phyloP scores from a whole-genome alignment of 2,113 vertebrate species.

The Anguilla japonica region DNA sequence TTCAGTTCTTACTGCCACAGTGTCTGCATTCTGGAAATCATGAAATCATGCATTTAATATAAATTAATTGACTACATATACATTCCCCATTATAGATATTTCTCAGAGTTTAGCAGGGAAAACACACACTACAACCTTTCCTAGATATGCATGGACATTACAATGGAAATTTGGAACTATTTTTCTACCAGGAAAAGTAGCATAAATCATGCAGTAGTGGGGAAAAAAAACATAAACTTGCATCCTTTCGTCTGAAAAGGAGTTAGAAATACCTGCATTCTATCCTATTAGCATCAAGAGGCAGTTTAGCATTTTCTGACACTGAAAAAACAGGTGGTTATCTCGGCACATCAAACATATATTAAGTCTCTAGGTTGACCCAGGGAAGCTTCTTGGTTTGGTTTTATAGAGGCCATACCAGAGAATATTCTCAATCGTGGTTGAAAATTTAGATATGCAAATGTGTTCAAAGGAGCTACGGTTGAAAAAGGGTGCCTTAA shows the following conservation, averaged over 20 bases:
- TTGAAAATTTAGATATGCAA: conserved; percentile 72
- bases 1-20: neutral
- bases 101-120: neutral
- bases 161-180: conserved; percentile 21
- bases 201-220: conserved; percentile 35
- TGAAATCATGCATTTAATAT: neutral
- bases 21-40: neutral
- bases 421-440: conserved; percentile 65
- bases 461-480: conserved; percentile 68
- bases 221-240: conserved; percentile 50
- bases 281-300: conserved; percentile 67
- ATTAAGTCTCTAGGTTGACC: conserved; percentile 69
- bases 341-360: conserved; percentile 74
- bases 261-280: conserved; percentile 56
- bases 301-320: conserved; percentile 56
- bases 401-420: conserved; percentile 64
- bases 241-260: conserved; percentile 52
- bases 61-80: neutral
- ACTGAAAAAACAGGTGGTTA: conserved; percentile 62
- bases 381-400: conserved; percentile 58
- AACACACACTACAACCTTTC: conserved; percentile 24
- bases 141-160: conserved; percentile 20
- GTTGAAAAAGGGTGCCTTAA: conserved; percentile 72
- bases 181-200: conserved; percentile 8
- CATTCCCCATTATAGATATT: neutral